Conservation (phyloP, 2,888 invertebrate genomes). For the Tetrapedia diversipes region DNA sequence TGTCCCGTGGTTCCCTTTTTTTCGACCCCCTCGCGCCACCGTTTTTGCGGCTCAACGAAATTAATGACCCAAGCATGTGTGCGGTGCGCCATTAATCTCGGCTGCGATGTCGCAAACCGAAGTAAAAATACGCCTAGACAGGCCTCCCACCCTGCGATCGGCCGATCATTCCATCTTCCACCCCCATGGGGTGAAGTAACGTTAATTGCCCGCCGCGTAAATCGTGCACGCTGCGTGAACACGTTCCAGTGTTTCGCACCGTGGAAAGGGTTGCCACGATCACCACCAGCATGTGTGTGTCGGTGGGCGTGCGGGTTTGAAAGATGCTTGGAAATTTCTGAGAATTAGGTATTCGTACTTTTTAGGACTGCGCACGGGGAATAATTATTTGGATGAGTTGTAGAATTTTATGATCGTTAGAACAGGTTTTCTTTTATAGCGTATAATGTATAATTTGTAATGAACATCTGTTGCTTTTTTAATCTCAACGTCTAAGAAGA, state of each 20-base stretch:
- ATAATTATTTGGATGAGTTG: too few relatives aligned
- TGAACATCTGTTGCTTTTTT: too few relatives aligned
- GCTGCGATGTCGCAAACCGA: constrained; percentile 50
- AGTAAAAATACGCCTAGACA: constrained; percentile 56
- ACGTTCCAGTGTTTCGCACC: constrained; percentile 2
- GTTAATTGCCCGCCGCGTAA: constrained; percentile 41
- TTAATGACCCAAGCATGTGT: constrained; percentile 62
- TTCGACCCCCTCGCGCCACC: too few relatives aligned
- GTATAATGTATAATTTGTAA: too few relatives aligned
- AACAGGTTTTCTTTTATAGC: too few relatives aligned
- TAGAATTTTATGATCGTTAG: too few relatives aligned
- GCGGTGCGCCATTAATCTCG: constrained; percentile 61
- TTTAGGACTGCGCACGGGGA: too few relatives aligned
- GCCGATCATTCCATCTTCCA: constrained; percentile 45
- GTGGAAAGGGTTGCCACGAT: constrained; percentile 1
- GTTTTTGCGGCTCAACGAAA: constrained; percentile 60
- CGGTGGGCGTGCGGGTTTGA: neutral
- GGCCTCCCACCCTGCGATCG: constrained; percentile 23
- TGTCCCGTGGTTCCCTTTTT: too few relatives aligned
- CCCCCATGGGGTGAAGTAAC: constrained; percentile 15
- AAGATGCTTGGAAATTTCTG: neutral
- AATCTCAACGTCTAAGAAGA: too few relatives aligned
- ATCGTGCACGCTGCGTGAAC: constrained; percentile 14
- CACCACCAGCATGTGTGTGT: too few relatives aligned
- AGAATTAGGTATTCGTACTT: too few relatives aligned